These are phyloP conservation scores for Premnoplex brunnescens DNA, from an alignment of 2,797 vertebrate species.

Conservation along the genomic window DNA sequence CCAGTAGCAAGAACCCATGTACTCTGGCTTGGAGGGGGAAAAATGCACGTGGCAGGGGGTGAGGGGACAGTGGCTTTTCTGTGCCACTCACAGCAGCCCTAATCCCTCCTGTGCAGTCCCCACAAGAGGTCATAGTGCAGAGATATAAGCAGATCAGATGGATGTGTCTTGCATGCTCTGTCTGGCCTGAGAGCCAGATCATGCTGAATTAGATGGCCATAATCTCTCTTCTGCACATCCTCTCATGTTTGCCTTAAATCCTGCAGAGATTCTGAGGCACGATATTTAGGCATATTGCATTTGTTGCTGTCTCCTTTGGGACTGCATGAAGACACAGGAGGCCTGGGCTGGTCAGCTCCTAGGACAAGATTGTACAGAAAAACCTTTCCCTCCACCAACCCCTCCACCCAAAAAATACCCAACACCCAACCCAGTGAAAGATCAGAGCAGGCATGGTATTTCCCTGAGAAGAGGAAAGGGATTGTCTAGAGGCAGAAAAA, in stretches of 20 bases:
- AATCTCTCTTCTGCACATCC: background rate
- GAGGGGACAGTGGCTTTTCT: background rate
- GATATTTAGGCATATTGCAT: background rate
- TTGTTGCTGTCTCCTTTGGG: background rate
- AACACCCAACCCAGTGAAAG: background rate
- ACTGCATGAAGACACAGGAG: background rate
- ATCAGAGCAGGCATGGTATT: background rate
- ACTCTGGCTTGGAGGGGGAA: background rate
- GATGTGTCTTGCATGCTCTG: background rate
- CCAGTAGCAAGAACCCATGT: background rate
- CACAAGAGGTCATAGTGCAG: background rate
- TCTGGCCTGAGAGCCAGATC: background rate
- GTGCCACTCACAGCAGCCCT: background rate
- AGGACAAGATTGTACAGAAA: background rate
- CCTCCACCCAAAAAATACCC: background rate
- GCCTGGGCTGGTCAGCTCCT: background rate
- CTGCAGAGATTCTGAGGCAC: background rate
- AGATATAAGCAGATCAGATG: background rate
- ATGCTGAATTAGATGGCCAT: background rate
- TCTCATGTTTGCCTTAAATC: background rate
- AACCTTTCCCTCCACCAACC: background rate
- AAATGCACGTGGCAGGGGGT: background rate
- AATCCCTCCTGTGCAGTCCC: no score
- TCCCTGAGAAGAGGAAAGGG: background rate
- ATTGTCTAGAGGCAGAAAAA: background rate